phyloP scores from a whole-genome alignment of 35 echinoderm and acorn worm species.

The Ophioderma brevispina region DNA sequence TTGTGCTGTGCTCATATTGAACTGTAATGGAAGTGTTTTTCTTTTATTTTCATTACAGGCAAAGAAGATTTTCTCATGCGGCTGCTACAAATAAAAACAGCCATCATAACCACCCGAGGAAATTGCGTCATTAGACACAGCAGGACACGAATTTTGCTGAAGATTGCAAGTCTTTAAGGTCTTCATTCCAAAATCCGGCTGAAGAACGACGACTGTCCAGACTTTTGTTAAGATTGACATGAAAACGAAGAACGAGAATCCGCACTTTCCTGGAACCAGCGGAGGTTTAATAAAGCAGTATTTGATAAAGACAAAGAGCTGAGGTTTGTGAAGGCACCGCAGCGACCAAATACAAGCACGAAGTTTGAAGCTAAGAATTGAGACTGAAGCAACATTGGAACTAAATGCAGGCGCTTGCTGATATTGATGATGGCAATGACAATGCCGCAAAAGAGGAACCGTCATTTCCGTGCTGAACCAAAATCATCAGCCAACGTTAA shows the following conservation, averaged over 20 bases:
- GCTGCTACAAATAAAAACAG: too few species aligned
- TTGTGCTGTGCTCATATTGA: too few species aligned
- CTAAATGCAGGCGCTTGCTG: too few species aligned
- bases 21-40: too few species aligned
- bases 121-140: background rate
- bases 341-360: conserved; percentile 55
- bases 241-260: conserved; percentile 65
- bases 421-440: too few species aligned
- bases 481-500: too few species aligned
- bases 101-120: too few species aligned
- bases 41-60: too few species aligned
- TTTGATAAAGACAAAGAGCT: conserved; percentile 89
- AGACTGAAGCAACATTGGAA: too few species aligned
- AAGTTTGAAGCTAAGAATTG: background rate
- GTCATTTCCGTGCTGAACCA: too few species aligned
- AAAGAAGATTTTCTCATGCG: too few species aligned
- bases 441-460: too few species aligned
- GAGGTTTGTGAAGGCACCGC: conserved; percentile 81
- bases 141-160: background rate
- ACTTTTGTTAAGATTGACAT: conserved; percentile 58
- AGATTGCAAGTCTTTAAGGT: background rate
- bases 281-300: conserved; percentile 90
- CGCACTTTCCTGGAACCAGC: conserved; percentile 75
- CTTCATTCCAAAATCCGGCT: conserved; percentile 58
- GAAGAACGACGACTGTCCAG: conserved; percentile 65